Base-by-base conservation (phyloP, 2,113 vertebrate species). In the Tyto alba region DNA sequence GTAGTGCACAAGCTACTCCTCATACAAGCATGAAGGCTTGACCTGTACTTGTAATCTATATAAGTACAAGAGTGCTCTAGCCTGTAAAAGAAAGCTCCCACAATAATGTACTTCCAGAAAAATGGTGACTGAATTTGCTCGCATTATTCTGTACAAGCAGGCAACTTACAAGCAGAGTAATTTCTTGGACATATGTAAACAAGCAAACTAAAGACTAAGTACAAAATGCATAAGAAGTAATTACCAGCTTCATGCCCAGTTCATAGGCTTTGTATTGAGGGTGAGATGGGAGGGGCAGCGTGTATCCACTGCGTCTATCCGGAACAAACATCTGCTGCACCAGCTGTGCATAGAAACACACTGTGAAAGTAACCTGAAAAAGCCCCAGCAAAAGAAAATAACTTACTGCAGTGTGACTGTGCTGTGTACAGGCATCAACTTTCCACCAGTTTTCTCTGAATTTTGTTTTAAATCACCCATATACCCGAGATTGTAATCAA, bases 241-340 rank as follows among this genome's bases (percentile, higher is more conserved):
- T 98, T 98, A 99, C 99, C 99, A 99, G 98, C 89, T 99, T 99
- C 99, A 99, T 99, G 97, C 99, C 99, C 81, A 99, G 95, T 20
- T 99, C 98, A 20, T 99, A 95, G 53, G 99, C 98, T 97, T 98
- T 99, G 97, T 98, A 99, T 9, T 98, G 98, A 26, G 98, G 98
- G 75, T 99, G 97, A n/a, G 99, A 98, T 14, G 93, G 98, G 67
- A 97, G 80, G 5, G 99, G 99, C 71, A 99, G 97, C 0, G 72
- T 93, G 83, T 99, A 99, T 17, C 99, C 98, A 81, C 99, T 99
- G 73, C 99, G 98, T 38, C 97, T 97, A 96, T 99, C 99, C 0
- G 99, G 98, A 41, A 96, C 96, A 94, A 99, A 99, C 89, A 96
- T 98, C 94, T 99, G 99, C 91, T 99, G 99, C 74, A 96, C 96